phyloP scores from a whole-genome alignment of 2,888 invertebrate genomes.

The Melinaea menophilus region DNA sequence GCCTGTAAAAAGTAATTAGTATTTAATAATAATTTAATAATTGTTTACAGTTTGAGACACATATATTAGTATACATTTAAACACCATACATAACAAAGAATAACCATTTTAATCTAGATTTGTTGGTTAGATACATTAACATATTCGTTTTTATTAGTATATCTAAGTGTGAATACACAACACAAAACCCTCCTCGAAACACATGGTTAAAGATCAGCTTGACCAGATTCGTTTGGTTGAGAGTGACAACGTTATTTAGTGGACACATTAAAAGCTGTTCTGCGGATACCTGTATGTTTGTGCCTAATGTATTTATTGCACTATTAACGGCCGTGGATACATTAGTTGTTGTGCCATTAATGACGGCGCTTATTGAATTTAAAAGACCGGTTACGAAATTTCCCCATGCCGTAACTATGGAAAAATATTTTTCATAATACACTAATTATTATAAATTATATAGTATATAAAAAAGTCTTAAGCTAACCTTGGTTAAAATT shows the following conservation, averaged over 20 bases:
- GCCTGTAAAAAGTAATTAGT: conserved; percentile 43
- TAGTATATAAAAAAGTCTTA: not conserved
- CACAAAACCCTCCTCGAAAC: conserved; percentile 11
- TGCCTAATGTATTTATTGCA: conserved; percentile 63
- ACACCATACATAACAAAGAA: not conserved
- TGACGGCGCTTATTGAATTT: conserved; percentile 59
- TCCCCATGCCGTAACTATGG: conserved; percentile 59
- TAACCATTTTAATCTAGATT: not conserved
- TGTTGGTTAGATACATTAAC: not conserved
- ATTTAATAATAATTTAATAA: not conserved
- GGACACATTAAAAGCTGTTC: conserved; percentile 1
- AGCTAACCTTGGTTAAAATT: conserved; percentile 19
- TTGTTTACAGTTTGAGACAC: not conserved
- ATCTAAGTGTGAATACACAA: not conserved
- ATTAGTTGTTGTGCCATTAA: conserved; percentile 53
- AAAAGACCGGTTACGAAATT: conserved; percentile 58
- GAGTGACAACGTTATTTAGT: conserved; percentile 10
- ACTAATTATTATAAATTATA: conserved; percentile 8
- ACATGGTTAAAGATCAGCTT: not conserved
- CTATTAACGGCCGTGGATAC: conserved; percentile 59
- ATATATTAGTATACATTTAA: not conserved
- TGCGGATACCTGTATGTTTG: conserved; percentile 60
- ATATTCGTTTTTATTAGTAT: not conserved
- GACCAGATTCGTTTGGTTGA: not conserved
- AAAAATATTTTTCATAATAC: conserved; percentile 27